phyloP scores from a whole-genome alignment of 2,888 invertebrate species.

The Anarsia innoxiella region DNA sequence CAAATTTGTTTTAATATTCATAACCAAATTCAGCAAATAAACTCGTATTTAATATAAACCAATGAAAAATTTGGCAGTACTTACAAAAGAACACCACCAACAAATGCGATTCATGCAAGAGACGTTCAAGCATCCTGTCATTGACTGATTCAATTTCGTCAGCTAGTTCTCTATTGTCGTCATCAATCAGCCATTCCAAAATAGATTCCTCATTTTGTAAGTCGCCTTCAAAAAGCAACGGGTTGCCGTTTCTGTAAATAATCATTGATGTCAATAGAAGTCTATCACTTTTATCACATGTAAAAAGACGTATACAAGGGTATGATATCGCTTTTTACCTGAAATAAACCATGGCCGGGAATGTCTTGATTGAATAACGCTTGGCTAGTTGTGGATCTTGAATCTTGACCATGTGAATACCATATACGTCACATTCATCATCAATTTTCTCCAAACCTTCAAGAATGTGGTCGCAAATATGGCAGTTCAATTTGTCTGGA shows the following conservation, averaged over 20 bases:
- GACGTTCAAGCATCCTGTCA: constrained; percentile 88
- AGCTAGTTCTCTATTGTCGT: constrained; percentile 93
- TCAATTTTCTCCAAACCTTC: constrained; percentile 92
- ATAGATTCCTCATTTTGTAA: constrained; percentile 94
- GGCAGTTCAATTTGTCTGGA: constrained; percentile 91
- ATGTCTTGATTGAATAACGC: constrained; percentile 94
- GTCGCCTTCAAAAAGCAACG: constrained; percentile 91
- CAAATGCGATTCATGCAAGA: constrained; percentile 89
- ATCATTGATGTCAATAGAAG: too few relatives aligned
- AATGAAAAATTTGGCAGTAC: too few relatives aligned
- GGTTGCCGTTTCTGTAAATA: constrained; percentile 86
- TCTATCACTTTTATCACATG: too few relatives aligned
- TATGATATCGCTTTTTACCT: too few relatives aligned
- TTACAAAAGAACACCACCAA: constrained; percentile 95
- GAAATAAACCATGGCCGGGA: constrained; percentile 93
- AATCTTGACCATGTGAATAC: constrained; percentile 95
- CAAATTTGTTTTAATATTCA: too few relatives aligned
- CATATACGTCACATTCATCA: constrained; percentile 93
- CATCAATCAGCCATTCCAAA: constrained; percentile 93
- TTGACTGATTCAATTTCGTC: constrained; percentile 97
- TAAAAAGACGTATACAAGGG: too few relatives aligned
- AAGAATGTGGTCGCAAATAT: constrained; percentile 92
- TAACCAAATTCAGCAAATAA: neutral
- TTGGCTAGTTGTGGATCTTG: constrained; percentile 94
- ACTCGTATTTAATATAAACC: too few relatives aligned